These are phyloP conservation scores for Proteles cristata DNA, from an alignment of 2,113 vertebrate species.

Conservation along the genomic window DNA sequence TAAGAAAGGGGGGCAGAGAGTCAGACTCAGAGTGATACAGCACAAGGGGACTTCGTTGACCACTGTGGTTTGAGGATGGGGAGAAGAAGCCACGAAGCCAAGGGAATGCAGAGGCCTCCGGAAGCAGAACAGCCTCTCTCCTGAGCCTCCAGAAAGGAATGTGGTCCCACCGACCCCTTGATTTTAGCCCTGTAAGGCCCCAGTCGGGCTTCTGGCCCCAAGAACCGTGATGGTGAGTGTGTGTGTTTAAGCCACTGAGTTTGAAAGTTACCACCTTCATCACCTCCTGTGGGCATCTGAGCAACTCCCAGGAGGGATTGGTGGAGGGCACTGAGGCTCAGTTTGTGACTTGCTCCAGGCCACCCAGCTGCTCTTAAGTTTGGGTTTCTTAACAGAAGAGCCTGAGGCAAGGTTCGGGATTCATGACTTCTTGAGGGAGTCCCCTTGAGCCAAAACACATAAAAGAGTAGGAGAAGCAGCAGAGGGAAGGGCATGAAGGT, in stretches of 20 bases:
- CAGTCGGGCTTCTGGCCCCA: background rate
- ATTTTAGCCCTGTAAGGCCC: background rate
- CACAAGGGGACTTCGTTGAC: background rate
- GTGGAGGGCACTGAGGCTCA: background rate
- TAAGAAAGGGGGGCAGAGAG: background rate
- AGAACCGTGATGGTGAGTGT: background rate
- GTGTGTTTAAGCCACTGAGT: background rate
- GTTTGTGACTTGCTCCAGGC: background rate
- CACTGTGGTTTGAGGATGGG: background rate
- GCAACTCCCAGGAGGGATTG: background rate
- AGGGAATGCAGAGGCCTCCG: fast-evolving
- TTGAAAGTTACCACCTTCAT: background rate
- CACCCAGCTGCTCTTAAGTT: background rate
- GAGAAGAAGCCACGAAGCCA: background rate
- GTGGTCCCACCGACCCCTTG: background rate
- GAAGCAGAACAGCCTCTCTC: background rate
- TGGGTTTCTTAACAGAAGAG: background rate
- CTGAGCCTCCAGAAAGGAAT: background rate
- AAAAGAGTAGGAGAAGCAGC: background rate
- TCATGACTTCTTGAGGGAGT: background rate
- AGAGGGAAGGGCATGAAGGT: background rate
- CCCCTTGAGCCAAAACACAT: background rate
- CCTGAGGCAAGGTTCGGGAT: background rate
- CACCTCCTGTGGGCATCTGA: background rate
- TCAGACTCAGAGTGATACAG: background rate